These are phyloP conservation scores for Crocallis elinguaria DNA, from an alignment of 2,888 invertebrate species.

Conservation along the genomic window DNA sequence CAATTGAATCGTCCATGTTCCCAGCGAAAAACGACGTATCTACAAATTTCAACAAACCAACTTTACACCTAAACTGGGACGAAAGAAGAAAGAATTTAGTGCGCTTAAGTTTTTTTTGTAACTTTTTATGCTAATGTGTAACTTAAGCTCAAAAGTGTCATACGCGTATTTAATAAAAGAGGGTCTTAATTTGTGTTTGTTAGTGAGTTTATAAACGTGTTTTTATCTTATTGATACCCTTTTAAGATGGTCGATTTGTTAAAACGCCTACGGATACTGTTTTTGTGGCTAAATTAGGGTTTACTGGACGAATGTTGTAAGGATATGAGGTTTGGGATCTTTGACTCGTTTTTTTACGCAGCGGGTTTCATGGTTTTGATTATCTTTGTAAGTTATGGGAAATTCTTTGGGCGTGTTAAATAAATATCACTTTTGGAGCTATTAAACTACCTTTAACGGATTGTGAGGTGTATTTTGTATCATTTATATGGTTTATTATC, in stretches of 20 bases:
- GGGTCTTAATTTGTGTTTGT: slow-evolving; percentile 53
- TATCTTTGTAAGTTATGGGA: slow-evolving; percentile 20
- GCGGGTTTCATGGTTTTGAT: slow-evolving; percentile 21
- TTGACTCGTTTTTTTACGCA: slow-evolving; percentile 9
- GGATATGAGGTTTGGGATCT: slow-evolving; percentile 20
- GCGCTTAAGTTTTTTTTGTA: neutral
- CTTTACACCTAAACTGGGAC: neutral
- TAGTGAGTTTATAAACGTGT: slow-evolving; percentile 43
- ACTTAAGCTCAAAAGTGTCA: slow-evolving; percentile 48
- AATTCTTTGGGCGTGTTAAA: slow-evolving; percentile 15
- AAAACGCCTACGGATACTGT: slow-evolving; percentile 51
- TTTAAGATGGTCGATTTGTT: slow-evolving; percentile 50
- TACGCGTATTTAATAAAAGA: slow-evolving; percentile 47
- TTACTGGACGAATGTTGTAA: slow-evolving; percentile 3
- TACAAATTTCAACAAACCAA: neutral
- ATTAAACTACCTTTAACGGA: slow-evolving; percentile 7
- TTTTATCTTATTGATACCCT: slow-evolving; percentile 48
- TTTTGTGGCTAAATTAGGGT: slow-evolving; percentile 43
- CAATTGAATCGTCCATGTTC: slow-evolving; percentile 42
- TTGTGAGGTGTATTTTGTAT: neutral
- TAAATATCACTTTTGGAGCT: slow-evolving; percentile 16
- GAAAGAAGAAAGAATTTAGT: neutral
- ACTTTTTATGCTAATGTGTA: neutral
- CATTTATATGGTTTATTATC: too few species aligned
- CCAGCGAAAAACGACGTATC: slow-evolving; percentile 17